Percentiles rank a stretch among this genome's conserved stretches.
Evolutionary conservation across 1,140 invertebrate species (phyloP).

Genomic region (Cyclargus thomasi): DNA sequence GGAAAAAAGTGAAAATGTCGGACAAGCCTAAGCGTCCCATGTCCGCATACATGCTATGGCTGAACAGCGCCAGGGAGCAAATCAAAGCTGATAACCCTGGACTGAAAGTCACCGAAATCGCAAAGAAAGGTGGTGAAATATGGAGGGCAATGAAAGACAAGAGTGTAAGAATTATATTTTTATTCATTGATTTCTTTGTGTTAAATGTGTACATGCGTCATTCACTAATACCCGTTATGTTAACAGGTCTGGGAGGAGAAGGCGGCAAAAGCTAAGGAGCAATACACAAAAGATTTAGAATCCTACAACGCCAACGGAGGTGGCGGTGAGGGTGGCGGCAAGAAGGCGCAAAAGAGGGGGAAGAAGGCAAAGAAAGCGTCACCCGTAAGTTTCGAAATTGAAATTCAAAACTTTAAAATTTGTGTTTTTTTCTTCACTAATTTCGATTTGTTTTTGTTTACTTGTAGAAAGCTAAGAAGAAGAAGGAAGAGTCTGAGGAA

Average conservation of each 20-base stretch:
- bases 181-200: slow-evolving; percentile 22
- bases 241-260: slow-evolving; percentile 92
- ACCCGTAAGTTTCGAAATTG: slow-evolving; percentile 47
- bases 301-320: slow-evolving; percentile 87
- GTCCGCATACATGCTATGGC: slow-evolving; percentile 91
- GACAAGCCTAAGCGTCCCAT: slow-evolving; percentile 90
- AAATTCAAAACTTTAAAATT: background rate
- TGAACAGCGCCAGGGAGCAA: slow-evolving; percentile 87
- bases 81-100: slow-evolving; percentile 89
- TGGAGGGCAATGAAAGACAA: slow-evolving; percentile 90
- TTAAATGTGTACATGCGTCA: slow-evolving; percentile 20
- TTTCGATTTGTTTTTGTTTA: slow-evolving; percentile 32
- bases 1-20: slow-evolving; percentile 82
- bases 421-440: slow-evolving; percentile 7
- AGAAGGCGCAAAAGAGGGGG: slow-evolving; percentile 73
- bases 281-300: slow-evolving; percentile 90
- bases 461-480: slow-evolving; percentile 72
- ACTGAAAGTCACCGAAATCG: slow-evolving; percentile 87
- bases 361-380: slow-evolving; percentile 74
- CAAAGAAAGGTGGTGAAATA: slow-evolving; percentile 90
- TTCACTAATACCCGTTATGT: slow-evolving; percentile 20
- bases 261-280: slow-evolving; percentile 88
- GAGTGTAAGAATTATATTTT: slow-evolving; percentile 75
- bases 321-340: slow-evolving; percentile 70
- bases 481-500: slow-evolving; percentile 75